Evolutionary conservation across 2,797 vertebrate species (phyloP).

Genomic region (Sebastes steindachneri): DNA sequence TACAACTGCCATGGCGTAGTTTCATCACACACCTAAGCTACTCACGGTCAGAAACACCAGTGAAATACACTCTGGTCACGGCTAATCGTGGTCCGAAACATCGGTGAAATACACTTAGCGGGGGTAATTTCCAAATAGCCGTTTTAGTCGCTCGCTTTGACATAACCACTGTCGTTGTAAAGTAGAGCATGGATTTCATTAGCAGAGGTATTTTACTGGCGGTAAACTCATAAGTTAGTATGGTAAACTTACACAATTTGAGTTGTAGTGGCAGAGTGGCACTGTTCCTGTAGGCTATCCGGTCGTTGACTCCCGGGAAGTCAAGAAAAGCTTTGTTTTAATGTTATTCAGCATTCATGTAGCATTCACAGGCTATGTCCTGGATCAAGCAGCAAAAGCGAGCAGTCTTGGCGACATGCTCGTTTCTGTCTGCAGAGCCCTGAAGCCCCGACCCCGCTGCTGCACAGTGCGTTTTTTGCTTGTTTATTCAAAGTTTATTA

Average conservation of each 20-base stretch:
- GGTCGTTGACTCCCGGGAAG: neutral
- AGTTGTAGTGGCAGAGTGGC: neutral
- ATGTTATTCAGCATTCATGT: neutral
- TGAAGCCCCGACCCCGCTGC: no score
- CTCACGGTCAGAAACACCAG: no score
- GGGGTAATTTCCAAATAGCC: neutral
- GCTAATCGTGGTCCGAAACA: neutral
- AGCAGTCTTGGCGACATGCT: no score
- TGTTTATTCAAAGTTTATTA: neutral
- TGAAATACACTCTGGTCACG: no score
- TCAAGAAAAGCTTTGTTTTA: neutral
- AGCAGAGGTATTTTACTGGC: neutral
- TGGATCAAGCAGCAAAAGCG: neutral
- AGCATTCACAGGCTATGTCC: neutral
- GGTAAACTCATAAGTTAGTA: neutral
- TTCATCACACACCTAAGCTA: fast-evolving
- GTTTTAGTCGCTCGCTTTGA: neutral
- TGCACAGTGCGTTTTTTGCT: neutral
- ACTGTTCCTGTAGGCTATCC: neutral
- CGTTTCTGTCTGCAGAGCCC: neutral
- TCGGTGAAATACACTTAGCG: neutral
- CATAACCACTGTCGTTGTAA: neutral
- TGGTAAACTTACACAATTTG: neutral
- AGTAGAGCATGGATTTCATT: neutral
- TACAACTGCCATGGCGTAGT: no score